These are phyloP conservation scores for Acanthosepion pharaonis DNA, from an alignment of 2,888 invertebrate species.

Conservation along the genomic window DNA sequence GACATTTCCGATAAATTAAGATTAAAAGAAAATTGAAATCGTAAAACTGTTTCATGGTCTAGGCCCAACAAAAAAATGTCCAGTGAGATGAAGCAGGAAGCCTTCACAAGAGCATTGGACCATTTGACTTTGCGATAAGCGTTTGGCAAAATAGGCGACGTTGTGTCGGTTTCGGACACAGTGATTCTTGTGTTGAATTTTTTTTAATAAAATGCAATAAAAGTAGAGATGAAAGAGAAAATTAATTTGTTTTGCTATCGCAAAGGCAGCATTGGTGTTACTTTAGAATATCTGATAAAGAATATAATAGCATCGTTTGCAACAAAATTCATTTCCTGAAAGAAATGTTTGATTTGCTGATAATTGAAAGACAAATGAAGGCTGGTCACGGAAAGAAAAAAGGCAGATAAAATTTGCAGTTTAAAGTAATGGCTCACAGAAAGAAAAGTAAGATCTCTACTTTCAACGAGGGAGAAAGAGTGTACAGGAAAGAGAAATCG, in stretches of 20 bases:
- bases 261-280: not conserved
- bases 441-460: not conserved
- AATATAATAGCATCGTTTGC: not conserved
- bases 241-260: not conserved
- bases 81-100: not conserved
- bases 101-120: not conserved
- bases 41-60: not conserved
- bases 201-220: not conserved
- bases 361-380: not conserved
- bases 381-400: not conserved
- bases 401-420: not conserved
- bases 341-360: not conserved
- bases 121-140: not conserved
- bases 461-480: too few species aligned
- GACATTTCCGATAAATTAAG: not conserved
- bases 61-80: not conserved
- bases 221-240: not conserved
- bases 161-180: not conserved
- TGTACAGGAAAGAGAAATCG: too few species aligned
- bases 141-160: not conserved
- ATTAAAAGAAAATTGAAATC: not conserved
- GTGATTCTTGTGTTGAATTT: not conserved
- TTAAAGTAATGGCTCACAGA: not conserved
- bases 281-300: not conserved
- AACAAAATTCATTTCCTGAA: not conserved